Evolutionary conservation across 2,113 vertebrate species (phyloP).

Genomic region (Pionites leucogaster): DNA sequence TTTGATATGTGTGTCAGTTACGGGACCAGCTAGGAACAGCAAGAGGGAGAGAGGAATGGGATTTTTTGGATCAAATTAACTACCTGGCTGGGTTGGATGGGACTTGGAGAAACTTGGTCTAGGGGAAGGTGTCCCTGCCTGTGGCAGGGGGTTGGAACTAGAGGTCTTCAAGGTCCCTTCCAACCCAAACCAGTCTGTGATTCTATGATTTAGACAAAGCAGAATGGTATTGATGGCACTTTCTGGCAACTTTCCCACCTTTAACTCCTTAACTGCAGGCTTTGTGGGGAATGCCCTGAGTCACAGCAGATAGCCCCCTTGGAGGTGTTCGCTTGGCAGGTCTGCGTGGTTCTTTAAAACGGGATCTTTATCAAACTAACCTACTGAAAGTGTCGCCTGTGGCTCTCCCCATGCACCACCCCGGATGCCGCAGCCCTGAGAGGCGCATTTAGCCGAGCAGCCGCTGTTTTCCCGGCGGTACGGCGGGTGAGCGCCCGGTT

Average conservation of each 20-base stretch:
- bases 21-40: background rate
- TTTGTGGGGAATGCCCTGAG: background rate
- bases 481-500: too few relatives aligned
- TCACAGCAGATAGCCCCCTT: background rate
- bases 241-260: background rate
- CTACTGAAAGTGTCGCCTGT: background rate
- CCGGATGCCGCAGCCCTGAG: background rate
- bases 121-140: background rate
- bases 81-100: background rate
- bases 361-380: background rate
- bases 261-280: background rate
- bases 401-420: background rate
- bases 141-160: background rate
- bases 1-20: background rate
- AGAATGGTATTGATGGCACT: background rate
- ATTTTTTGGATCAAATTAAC: background rate
- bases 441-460: background rate
- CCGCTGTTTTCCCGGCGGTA: background rate
- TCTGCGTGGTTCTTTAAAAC: too few relatives aligned
- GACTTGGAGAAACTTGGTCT: background rate
- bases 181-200: background rate
- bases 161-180: background rate
- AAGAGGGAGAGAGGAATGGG: background rate
- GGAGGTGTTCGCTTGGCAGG: rapidly evolving
- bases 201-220: background rate